Evolutionary conservation across 2,113 vertebrate genomes (phyloP).

Genomic region (Sapajus apella): DNA sequence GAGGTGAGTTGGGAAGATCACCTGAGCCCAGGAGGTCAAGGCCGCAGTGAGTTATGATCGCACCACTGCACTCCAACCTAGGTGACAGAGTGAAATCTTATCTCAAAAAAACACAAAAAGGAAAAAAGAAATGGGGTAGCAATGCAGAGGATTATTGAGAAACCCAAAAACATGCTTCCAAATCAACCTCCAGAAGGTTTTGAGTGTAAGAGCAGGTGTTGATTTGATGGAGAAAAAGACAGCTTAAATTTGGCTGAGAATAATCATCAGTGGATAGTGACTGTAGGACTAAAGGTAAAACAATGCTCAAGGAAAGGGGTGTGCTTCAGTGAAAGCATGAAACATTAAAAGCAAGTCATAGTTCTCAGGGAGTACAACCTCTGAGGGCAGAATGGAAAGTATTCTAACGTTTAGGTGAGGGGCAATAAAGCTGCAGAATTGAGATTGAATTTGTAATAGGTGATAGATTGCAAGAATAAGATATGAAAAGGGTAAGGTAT

Average conservation of each 20-base stretch:
- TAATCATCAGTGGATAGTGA: not conserved
- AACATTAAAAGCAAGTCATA: not conserved
- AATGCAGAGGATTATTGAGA: too few relatives aligned
- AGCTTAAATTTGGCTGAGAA: not conserved
- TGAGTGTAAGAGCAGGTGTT: too few relatives aligned
- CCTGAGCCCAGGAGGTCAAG: not conserved
- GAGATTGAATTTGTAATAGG: not conserved
- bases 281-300: not conserved
- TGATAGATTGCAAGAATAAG: not conserved
- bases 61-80: not conserved
- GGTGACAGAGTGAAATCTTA: not conserved
- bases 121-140: too few relatives aligned
- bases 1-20: not conserved
- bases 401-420: not conserved
- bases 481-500: not conserved
- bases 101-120: not conserved
- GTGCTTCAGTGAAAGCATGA: not conserved
- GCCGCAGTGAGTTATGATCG: not conserved
- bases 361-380: rapidly evolving
- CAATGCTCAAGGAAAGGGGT: not conserved
- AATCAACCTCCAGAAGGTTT: too few relatives aligned
- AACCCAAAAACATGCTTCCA: too few relatives aligned
- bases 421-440: not conserved
- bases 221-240: too few relatives aligned
- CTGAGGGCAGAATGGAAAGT: not conserved